A percentile compares a stretch with the other conserved stretches of the same genome.
Evolutionary conservation across 92 coral and sea anemone species (phyloP).

Genomic region (Zoanthus sociatus): DNA sequence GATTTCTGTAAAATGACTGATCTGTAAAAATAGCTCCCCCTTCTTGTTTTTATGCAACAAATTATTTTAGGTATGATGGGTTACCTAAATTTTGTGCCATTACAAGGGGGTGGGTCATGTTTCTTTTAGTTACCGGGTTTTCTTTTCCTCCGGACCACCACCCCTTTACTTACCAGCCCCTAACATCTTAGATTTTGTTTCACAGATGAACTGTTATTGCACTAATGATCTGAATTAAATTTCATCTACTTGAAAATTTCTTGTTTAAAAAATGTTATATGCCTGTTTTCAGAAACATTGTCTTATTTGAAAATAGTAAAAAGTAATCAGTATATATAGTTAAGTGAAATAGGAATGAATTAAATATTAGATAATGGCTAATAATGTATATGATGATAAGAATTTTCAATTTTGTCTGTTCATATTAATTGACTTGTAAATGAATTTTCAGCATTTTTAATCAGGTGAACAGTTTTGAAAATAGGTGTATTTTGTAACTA

Average conservation of each 20-base stretch:
- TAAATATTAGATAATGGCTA: background rate
- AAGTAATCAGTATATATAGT: background rate
- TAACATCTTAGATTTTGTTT: background rate
- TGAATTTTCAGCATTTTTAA: background rate
- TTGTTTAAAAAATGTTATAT: background rate
- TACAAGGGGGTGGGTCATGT: background rate
- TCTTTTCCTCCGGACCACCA: background rate
- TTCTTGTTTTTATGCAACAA: background rate
- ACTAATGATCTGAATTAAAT: background rate
- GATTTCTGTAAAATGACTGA: background rate
- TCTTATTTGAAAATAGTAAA: background rate
- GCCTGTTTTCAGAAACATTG: background rate
- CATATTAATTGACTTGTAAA: background rate
- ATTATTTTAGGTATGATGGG: background rate
- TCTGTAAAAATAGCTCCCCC: background rate
- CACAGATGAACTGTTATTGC: background rate
- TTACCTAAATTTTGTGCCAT: background rate
- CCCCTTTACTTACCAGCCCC: background rate
- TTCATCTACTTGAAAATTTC: background rate
- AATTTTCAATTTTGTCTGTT: background rate
- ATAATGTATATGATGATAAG: background rate
- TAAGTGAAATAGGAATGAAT: background rate
- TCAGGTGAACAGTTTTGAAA: background rate
- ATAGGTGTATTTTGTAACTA: background rate
- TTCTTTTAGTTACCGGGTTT: background rate